A percentile compares a stretch with the other conserved stretches of the same genome.
These are phyloP conservation scores for Epinotia nisella DNA, from an alignment of 2,888 invertebrate genomes.

Conservation along the genomic window DNA sequence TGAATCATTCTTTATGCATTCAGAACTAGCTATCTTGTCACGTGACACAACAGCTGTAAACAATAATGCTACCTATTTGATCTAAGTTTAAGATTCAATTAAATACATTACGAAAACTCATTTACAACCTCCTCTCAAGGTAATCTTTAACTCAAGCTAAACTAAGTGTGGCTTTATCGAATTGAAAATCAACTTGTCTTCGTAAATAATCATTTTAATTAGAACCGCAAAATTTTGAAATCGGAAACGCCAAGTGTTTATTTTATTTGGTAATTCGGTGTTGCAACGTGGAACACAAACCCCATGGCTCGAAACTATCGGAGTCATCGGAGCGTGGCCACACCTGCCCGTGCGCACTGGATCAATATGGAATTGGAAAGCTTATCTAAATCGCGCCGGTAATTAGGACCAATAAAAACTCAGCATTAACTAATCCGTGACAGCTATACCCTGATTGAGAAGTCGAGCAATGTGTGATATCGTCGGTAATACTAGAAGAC, in stretches of 20 bases:
- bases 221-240: constrained; percentile 22
- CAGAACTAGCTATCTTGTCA: too few species aligned
- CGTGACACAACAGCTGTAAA: too few species aligned
- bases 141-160: too few species aligned
- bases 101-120: too few species aligned
- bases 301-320: constrained; percentile 53
- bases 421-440: constrained; percentile 2
- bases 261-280: constrained; percentile 32
- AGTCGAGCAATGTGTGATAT: constrained; percentile 3
- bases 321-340: constrained; percentile 58
- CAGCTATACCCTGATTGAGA: constrained; percentile 14
- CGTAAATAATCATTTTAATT: background rate
- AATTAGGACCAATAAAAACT: constrained; percentile 16
- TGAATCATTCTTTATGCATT: too few species aligned
- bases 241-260: constrained; percentile 28
- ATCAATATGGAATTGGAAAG: constrained; percentile 42
- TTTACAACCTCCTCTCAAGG: too few species aligned
- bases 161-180: too few species aligned
- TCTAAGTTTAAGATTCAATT: too few species aligned
- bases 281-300: constrained; percentile 44
- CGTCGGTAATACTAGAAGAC: background rate
- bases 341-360: constrained; percentile 26
- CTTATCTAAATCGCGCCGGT: constrained; percentile 18
- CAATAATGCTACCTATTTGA: too few species aligned
- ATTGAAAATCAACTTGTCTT: too few species aligned